A percentile compares a stretch with the other conserved stretches of the same genome.
Conservation (phyloP, 2,113 vertebrate genomes). For the Mustela nigripes region DNA sequence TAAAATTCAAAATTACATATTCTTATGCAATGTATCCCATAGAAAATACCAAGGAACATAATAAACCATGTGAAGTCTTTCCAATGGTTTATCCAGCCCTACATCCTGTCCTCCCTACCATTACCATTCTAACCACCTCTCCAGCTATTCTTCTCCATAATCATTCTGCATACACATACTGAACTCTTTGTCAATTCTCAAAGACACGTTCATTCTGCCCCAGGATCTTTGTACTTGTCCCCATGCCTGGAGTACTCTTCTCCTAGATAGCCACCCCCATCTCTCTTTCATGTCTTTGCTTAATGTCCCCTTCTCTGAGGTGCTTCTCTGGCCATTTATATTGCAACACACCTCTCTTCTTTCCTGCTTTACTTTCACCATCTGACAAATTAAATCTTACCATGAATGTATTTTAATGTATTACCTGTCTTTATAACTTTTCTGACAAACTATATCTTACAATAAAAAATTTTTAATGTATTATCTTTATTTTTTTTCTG, state of each 20-base stretch:
- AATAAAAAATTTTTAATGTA: too few relatives aligned
- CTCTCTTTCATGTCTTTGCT: neutral
- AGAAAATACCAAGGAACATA: neutral
- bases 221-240: neutral
- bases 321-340: neutral
- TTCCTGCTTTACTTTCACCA: constrained; percentile 6
- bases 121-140: neutral
- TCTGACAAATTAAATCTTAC: neutral
- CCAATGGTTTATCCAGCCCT: neutral
- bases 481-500: neutral
- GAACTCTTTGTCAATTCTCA: neutral
- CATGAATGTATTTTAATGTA: neutral
- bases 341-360: neutral
- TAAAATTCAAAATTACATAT: constrained; percentile 15
- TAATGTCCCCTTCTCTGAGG: neutral
- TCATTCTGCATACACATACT: neutral
- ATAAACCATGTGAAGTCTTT: neutral
- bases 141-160: neutral
- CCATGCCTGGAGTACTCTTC: neutral
- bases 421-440: constrained; percentile 43
- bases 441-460: neutral
- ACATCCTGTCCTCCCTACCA: neutral
- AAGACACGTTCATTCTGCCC: neutral
- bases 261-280: neutral
- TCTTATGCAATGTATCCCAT: neutral